Base-by-base conservation (phyloP, 2,797 vertebrate genomes). In the Adrianichthys oophorus region DNA sequence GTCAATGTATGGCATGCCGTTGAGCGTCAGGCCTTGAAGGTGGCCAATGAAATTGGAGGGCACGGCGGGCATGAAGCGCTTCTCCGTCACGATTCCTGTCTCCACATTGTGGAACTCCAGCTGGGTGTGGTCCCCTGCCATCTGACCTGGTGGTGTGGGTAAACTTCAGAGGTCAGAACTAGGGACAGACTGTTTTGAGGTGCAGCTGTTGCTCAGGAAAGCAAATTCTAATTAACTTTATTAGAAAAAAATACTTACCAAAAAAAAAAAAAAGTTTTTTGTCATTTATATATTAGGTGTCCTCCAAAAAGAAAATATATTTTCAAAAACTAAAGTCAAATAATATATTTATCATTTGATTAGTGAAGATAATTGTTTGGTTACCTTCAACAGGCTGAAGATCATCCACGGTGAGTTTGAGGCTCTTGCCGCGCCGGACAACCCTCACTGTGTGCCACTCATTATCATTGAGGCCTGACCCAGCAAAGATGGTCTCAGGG, bases 371-470 rank as follows among this genome's bases (percentile, higher is more conserved):
- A 44, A 56, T 46, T 66, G 65, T 62, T 24, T 71, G 70, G 46
- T 85, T 96, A 98, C 97, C 97, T 96, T 98, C 98, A 74, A 95
- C 95, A 16, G 95, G 94, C 90, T 98, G 96, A 68, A 97, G 94
- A 85, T 99, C 97, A 80, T 99, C 97, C 88, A 99, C 96, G 16
- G 92, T 95, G 87, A 99, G 92, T 90, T 96, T 98, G 90, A 98
- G 94, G 83, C 91, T 93, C 91, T 98, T 98, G 86, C 98, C 98
- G 86, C 98, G 94, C 51, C 97, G 95, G 82, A 95, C 93, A 83
- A 99, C 98, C 86, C 97, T 95, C 80, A 99, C 96, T 23, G 98
- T 99, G 93, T 99, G 98, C 98, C 97, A 98, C 80, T 98, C 96
- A 82, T 99, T 98, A 92, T 99, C 97, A 94, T 99, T 99, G 94